Conservation (phyloP, 2,888 invertebrate species). For the Eutolmus rufibarbis region DNA sequence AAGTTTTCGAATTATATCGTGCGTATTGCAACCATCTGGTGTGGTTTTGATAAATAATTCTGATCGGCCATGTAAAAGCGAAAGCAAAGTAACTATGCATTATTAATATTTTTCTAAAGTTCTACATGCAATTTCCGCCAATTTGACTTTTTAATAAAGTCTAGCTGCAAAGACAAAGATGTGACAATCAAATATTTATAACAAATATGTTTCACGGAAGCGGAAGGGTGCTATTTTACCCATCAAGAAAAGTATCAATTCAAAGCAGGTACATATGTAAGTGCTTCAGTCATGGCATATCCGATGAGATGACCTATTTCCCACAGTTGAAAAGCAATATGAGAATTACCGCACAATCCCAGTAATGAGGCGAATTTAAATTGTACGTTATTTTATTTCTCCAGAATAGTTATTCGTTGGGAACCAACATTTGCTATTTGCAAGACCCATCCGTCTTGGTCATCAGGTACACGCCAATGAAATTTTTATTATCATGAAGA, state of each 20-base stretch:
- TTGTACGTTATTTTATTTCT: neutral
- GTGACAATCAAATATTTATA: neutral
- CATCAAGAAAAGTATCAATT: neutral
- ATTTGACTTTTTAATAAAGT: neutral
- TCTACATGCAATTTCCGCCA: neutral
- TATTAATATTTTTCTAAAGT: neutral
- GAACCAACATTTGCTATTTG: conserved; percentile 14
- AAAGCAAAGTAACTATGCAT: neutral
- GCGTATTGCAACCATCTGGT: neutral
- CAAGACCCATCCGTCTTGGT: neutral
- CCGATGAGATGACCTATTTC: conserved; percentile 16
- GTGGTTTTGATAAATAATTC: neutral
- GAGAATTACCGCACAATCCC: neutral
- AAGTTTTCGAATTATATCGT: too few relatives aligned
- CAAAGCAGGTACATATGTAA: neutral
- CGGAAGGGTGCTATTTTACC: neutral
- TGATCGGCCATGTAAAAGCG: neutral
- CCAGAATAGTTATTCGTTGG: neutral
- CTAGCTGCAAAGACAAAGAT: neutral
- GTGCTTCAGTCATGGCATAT: neutral
- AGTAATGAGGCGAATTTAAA: neutral
- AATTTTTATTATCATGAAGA: conserved; percentile 14
- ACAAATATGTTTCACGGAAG: neutral
- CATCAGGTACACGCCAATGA: neutral
- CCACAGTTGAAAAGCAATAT: neutral